Evolutionary conservation across 2,113 vertebrate species (phyloP).

Genomic region (Megaceryle maxima): DNA sequence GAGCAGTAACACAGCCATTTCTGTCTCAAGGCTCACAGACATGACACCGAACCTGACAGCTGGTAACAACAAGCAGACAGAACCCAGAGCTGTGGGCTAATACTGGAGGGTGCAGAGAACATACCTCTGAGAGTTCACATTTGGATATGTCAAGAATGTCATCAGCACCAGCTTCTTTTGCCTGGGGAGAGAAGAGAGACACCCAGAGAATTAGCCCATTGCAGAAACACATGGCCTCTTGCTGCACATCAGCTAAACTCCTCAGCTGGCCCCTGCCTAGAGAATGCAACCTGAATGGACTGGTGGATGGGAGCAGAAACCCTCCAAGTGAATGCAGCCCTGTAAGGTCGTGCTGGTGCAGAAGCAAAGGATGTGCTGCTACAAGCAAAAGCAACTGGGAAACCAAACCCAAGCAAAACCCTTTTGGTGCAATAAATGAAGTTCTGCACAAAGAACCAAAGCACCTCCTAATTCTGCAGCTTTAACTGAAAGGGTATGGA

Average conservation of each 20-base stretch:
- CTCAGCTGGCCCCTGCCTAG: not conserved
- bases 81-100: not conserved
- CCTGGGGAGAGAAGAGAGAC: conserved; percentile 65
- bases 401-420: not conserved
- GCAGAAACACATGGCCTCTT: not conserved
- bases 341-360: accelerated
- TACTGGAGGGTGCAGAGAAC: not conserved
- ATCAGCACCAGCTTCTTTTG: conserved; percentile 93
- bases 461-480: not conserved
- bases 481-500: not conserved
- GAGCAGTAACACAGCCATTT: not conserved
- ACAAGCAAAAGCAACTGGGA: not conserved
- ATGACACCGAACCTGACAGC: not conserved
- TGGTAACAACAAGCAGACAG: not conserved
- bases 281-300: not conserved
- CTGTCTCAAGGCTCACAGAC: not conserved
- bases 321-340: too few species aligned
- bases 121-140: conserved; percentile 92
- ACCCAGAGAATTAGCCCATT: not conserved
- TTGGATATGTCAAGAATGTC: conserved; percentile 90
- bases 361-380: not conserved
- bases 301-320: too few species aligned
- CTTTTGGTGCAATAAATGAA: not conserved
- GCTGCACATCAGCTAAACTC: not conserved
- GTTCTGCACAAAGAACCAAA: not conserved